Evolutionary conservation across 2,797 vertebrate species (phyloP), one percentile per base, ranked within the genome.

Genomic region (Notamacropus eugenii): DNA sequence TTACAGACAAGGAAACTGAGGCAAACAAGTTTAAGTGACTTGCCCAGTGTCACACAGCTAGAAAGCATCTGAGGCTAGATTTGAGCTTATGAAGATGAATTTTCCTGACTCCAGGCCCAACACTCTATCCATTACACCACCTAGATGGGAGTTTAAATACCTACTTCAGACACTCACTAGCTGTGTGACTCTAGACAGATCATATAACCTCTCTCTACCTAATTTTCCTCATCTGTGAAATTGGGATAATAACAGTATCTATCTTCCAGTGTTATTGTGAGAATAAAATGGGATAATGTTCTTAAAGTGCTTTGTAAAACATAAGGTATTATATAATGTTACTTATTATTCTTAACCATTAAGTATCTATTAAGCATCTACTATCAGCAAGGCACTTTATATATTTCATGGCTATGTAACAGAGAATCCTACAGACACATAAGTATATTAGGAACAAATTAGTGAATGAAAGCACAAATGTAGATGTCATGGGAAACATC

Each of bases 361-460:
- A 74, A 82, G n/a, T 82, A 74, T 40, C 5, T 74, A 46, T 82
- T 82, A 46, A 46, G 8, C n/a, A 46, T 82, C 40, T 46, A 82
- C 67, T 19, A 40, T 40, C 5, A 40, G 0, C 19, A 40, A 74
- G 67, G 67, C n/a, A 74, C 62, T 46, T 82, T 46, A 22, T 22
- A 22, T 74, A 46, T 82, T 46, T 46, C n/a, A 40, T 46, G 8
- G 67, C 24, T 46, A 24, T 46, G 19, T 40, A 46, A 22, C 16
- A 74, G 5, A 40, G n/a, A 40, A 1, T 74, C 62, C 14, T 74
- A 82, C 67, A 46, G 67, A 24, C 16, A 82, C n/a, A 59, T 55
- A 56, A 0, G 0, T 74, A 55, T 40, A 59, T 5, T 93, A 94
- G n/a, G 87, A 94, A 74, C 3, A 94, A 92, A 96, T 93, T 57